A percentile compares a stretch with the other conserved stretches of the same genome.
phyloP scores from a whole-genome alignment of 2,888 invertebrate species.

The Agrochola circellaris region DNA sequence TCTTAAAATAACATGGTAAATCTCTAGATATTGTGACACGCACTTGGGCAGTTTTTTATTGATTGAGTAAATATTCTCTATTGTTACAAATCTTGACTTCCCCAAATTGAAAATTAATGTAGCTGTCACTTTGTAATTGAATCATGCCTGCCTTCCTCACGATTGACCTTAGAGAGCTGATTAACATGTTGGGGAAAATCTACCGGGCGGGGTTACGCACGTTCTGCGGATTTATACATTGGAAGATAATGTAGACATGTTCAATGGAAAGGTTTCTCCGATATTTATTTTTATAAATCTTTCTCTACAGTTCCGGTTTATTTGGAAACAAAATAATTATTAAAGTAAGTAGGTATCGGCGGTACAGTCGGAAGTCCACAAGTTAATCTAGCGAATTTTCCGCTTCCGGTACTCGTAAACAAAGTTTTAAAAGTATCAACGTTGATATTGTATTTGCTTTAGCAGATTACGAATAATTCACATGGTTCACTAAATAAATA shows the following conservation, averaged over 20 bases:
- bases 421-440: background rate
- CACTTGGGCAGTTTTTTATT: background rate
- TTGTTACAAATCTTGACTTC: background rate
- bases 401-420: constrained; percentile 26
- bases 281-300: constrained; percentile 8
- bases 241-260: background rate
- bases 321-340: background rate
- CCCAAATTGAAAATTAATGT: background rate
- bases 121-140: constrained; percentile 4
- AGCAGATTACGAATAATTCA: background rate
- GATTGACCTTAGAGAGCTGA: constrained; percentile 31
- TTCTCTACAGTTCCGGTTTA: background rate
- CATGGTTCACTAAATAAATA: background rate
- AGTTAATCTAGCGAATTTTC: constrained; percentile 14
- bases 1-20: no score
- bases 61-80: background rate
- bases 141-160: constrained; percentile 19
- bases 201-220: constrained; percentile 2
- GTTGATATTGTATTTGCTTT: background rate
- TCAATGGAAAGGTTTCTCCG: background rate
- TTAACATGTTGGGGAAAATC: constrained; percentile 38
- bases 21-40: no score
- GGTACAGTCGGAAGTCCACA: constrained; percentile 22
- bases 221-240: background rate
- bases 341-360: background rate